These are phyloP conservation scores for Cavia aperea DNA, from an alignment of 2,113 vertebrate species.

Conservation along the genomic window DNA sequence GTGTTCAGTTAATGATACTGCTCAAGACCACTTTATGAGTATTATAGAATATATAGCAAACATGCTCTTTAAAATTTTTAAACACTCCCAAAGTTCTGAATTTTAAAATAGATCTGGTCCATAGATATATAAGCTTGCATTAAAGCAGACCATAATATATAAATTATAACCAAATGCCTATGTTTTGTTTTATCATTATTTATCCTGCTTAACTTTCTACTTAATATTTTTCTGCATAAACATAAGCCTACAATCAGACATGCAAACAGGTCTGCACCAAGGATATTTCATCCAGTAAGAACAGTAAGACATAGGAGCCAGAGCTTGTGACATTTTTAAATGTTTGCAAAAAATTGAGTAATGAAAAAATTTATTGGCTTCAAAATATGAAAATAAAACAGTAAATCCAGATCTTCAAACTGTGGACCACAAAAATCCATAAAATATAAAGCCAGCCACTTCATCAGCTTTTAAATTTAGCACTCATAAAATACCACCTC, in stretches of 20 bases:
- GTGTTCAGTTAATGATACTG: not conserved
- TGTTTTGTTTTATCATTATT: not conserved
- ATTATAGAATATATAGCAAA: not conserved
- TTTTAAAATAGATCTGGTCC: not conserved
- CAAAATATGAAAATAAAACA: slow-evolving; percentile 31
- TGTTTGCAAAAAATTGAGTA: not conserved
- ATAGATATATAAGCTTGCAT: not conserved
- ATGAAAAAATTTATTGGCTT: not conserved
- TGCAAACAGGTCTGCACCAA: not conserved
- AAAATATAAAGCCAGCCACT: slow-evolving; percentile 5
- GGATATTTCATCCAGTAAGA: not conserved
- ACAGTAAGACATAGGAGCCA: not conserved
- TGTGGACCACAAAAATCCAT: slow-evolving; percentile 16
- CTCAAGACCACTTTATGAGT: not conserved
- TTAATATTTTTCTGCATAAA: not conserved
- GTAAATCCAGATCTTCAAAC: slow-evolving; percentile 22
- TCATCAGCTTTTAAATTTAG: slow-evolving; percentile 22
- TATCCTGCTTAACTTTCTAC: not conserved
- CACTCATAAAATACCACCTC: slow-evolving; percentile 40
- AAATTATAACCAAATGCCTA: slow-evolving; percentile 12
- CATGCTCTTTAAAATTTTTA: not conserved
- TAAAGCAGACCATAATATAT: not conserved
- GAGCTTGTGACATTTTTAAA: not conserved
- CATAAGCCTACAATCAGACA: not conserved
- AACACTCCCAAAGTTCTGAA: not conserved